Conservation (phyloP, 2,888 invertebrate genomes). For the Cataglyphis altisquamis region DNA sequence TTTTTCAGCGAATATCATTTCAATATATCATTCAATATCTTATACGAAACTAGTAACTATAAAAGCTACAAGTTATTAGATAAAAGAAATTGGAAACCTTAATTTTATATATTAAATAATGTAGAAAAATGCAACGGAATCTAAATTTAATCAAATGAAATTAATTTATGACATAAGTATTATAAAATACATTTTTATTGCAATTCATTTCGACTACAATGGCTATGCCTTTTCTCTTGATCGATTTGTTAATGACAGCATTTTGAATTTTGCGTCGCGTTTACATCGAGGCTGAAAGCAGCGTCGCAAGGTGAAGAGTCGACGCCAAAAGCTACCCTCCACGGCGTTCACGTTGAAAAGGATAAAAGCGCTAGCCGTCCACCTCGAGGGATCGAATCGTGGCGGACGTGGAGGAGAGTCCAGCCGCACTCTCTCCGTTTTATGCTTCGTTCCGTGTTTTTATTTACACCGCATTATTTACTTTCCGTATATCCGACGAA, state of each 20-base stretch:
- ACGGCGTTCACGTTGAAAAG: slow-evolving; percentile 25
- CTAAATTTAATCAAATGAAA: background rate
- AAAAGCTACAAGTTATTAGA: background rate
- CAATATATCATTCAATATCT: slow-evolving; percentile 2
- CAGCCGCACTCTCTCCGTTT: slow-evolving; percentile 51
- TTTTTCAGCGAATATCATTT: slow-evolving; percentile 19
- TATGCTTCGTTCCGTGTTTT: slow-evolving; percentile 75
- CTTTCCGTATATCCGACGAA: slow-evolving; percentile 76
- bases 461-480: slow-evolving; percentile 82
- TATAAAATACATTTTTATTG: slow-evolving; percentile 21
- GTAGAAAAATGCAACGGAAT: background rate
- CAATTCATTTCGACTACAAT: background rate
- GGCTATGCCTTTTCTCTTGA: slow-evolving; percentile 28
- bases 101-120: background rate
- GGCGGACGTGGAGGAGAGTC: slow-evolving; percentile 18
- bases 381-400: slow-evolving; percentile 60
- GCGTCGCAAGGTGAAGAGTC: slow-evolving; percentile 47
- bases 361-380: slow-evolving; percentile 22
- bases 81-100: background rate
- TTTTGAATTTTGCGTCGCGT: slow-evolving; percentile 17
- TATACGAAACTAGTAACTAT: background rate
- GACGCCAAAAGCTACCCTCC: slow-evolving; percentile 45
- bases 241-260: slow-evolving; percentile 40
- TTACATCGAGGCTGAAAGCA: background rate
- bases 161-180: background rate